These are phyloP conservation scores for Tortrix viridana DNA, from an alignment of 2,888 invertebrate genomes.

Conservation along the genomic window DNA sequence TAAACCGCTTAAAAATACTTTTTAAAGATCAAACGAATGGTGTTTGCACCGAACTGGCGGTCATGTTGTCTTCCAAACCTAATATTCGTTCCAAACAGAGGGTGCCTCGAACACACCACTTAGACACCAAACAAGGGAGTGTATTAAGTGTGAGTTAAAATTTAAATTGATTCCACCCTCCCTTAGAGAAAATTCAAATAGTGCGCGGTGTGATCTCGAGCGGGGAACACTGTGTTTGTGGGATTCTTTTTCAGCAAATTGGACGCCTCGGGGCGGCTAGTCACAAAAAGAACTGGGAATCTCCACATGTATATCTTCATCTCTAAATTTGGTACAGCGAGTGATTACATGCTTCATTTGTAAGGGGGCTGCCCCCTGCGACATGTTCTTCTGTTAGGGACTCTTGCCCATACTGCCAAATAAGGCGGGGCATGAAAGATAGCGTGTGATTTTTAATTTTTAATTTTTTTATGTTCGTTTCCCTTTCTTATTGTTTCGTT, in stretches of 20 bases:
- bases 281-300: constrained; percentile 64
- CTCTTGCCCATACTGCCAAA: too few relatives aligned
- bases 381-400: too few relatives aligned
- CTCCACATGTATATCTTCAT: constrained; percentile 48
- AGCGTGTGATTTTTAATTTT: too few relatives aligned
- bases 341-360: constrained; percentile 70
- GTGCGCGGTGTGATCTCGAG: constrained; percentile 80
- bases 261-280: constrained; percentile 78
- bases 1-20: constrained; percentile 24
- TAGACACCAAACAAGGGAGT: constrained; percentile 83
- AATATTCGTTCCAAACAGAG: constrained; percentile 79
- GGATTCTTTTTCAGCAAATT: constrained; percentile 82
- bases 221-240: constrained; percentile 76
- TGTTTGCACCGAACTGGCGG: constrained; percentile 56
- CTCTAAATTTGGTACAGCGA: constrained; percentile 53
- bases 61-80: constrained; percentile 77
- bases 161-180: constrained; percentile 84
- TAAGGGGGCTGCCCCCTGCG: constrained; percentile 9
- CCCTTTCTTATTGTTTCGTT: too few relatives aligned
- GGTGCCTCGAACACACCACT: constrained; percentile 83
- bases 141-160: constrained; percentile 84
- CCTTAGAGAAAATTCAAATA: constrained; percentile 78
- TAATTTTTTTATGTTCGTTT: too few relatives aligned
- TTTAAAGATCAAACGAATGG: constrained; percentile 29
- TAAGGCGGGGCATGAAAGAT: too few relatives aligned